Evolutionary conservation across 2,797 vertebrate genomes (phyloP).

Genomic region (Etheostoma perlongum): DNA sequence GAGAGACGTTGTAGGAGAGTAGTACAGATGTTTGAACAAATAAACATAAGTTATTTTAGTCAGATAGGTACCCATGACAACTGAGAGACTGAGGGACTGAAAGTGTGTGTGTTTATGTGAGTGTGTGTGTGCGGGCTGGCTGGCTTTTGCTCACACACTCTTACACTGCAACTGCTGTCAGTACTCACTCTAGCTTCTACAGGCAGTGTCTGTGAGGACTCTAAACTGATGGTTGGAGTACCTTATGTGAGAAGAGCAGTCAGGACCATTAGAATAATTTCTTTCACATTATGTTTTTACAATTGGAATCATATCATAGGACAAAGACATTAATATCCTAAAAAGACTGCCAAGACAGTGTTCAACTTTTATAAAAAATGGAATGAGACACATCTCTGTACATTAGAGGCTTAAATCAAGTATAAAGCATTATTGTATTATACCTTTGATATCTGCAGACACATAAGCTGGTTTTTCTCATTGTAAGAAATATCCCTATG

Average conservation of each 20-base stretch:
- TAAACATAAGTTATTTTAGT: conserved; percentile 60
- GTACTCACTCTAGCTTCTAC: conserved; percentile 9
- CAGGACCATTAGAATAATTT: neutral
- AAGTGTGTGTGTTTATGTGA: neutral
- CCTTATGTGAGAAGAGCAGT: conserved; percentile 4
- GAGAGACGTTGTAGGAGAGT: neutral
- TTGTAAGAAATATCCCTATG: conserved; percentile 61
- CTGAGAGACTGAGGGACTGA: conserved; percentile 30
- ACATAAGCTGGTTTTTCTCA: conserved; percentile 36
- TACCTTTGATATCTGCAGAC: conserved; percentile 13
- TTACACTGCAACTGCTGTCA: conserved; percentile 22
- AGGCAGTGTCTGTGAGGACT: conserved; percentile 10
- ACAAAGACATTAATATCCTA: neutral
- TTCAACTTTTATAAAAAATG: neutral
- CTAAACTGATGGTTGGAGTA: neutral
- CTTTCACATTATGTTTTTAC: neutral
- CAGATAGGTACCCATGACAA: conserved; percentile 69
- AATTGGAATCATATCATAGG: too few relatives aligned
- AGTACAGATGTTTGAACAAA: conserved; percentile 57
- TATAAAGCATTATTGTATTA: conserved; percentile 15
- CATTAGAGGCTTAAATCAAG: conserved; percentile 20
- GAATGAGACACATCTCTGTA: conserved; percentile 6
- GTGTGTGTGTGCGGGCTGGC: neutral
- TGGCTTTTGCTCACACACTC: conserved; percentile 32
- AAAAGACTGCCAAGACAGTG: neutral